Evolutionary conservation across 2,113 vertebrate genomes (phyloP), one percentile per base, ranked within the genome.

Genomic region (Colinus virginianus): DNA sequence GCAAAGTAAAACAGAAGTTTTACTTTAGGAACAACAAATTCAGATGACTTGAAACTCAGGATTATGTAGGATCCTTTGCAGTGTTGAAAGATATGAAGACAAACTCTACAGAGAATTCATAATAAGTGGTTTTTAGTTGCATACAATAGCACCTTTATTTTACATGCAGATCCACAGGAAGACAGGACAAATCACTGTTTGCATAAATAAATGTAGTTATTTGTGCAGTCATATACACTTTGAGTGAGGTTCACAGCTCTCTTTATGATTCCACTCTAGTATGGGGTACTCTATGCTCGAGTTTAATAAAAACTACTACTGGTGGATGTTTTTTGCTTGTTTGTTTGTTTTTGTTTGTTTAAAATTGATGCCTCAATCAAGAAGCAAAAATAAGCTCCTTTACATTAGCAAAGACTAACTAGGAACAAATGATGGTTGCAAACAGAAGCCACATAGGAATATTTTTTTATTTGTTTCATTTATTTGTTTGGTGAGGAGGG

Each of bases 31-130:
- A 78, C 68, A 59, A 3, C 6, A 49, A 2, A 9, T 59, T 67
- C n/a, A 14, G 19, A 38, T n/a, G 21, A 8, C 32, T 56, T 51
- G 51, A 88, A 88, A 75, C 25, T 36, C 0, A 0, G 18, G 32
- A 4, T 15, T 45, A 70, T 62, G 23, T 8, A 88, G 42, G 66
- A 21, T 67, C 17, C 16, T 72, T 16, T 66, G 49, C 36, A 71
- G 15, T 2, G 3, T 25, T 53, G 22, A 16, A 66, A 75, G n/a
- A 42, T 59, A 56, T 1, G 23, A 13, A 15, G 19, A 56, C 25
- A 42, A 78, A 10, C 14, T 42, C 58, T 53, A 45, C 42, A 40
- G 32, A 59, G 19, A 43, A 80, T 76, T 91, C 48, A 2, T 21
- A 59, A 43, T n/a, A 51, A 72, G 30, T 83, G 12, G 13, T 59